phyloP scores from a whole-genome alignment of 37 sponge, comb jelly and placozoan species.

The Agelas oroides region DNA sequence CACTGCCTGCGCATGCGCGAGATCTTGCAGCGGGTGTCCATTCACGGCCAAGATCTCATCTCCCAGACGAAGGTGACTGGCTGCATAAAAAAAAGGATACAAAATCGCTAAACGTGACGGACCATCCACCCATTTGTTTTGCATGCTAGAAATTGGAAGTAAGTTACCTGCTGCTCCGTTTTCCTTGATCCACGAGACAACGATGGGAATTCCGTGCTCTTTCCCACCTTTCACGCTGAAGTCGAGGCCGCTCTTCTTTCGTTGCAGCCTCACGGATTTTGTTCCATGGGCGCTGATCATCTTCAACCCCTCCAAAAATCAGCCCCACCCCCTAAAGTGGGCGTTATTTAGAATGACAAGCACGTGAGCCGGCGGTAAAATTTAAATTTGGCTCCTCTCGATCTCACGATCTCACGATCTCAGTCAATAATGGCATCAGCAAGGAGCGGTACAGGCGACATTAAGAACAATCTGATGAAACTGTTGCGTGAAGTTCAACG shows the following conservation, averaged over 20 bases:
- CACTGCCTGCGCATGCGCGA: constrained; percentile 63
- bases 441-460: constrained; percentile 63
- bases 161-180: constrained; percentile 65
- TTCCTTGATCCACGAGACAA: constrained; percentile 68
- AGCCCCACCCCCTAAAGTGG: neutral
- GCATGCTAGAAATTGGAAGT: too few relatives aligned
- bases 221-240: constrained; percentile 85
- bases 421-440: constrained; percentile 36
- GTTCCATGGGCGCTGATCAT: constrained; percentile 54
- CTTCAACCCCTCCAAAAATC: too few relatives aligned
- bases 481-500: constrained; percentile 59
- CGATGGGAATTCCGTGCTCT: constrained; percentile 83
- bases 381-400: neutral
- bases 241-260: constrained; percentile 61
- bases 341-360: constrained; percentile 19
- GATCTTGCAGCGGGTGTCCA: constrained; percentile 43
- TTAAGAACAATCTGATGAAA: constrained; percentile 80
- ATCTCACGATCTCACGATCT: too few relatives aligned
- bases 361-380: neutral
- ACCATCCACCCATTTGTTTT: neutral
- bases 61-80: constrained; percentile 52
- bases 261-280: constrained; percentile 45
- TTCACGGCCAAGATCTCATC: constrained; percentile 83
- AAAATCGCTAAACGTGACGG: neutral
- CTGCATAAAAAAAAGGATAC: constrained; percentile 2